Base-by-base conservation (phyloP, 2,888 invertebrate genomes). In the Acronicta aceris region DNA sequence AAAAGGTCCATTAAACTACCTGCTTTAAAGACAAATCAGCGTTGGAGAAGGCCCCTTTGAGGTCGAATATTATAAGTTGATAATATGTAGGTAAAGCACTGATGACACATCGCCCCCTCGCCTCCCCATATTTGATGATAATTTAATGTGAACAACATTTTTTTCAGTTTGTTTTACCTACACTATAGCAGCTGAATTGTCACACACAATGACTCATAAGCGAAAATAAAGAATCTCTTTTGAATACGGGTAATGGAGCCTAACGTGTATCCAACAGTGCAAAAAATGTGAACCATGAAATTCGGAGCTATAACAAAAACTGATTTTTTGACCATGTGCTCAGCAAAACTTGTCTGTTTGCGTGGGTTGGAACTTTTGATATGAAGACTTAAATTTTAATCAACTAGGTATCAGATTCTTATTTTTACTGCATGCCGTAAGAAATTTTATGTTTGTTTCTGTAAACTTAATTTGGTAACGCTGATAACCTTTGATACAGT, bases 1-100 rank as follows among this genome's bases (percentile, higher is more conserved):
- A 72, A 89, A 91, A 89, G 89, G 86, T 85, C 79, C 57, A 45
- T 78, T 79, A 78, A 84, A 84, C 92, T 93, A 93, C 93, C 93
- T 93, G 92, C 88, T 81, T 82, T 73, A 84, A 80, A 85, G 81
- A 81, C 78, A 75, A 75, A 71, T 81, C 80, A 76, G 65, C 40
- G 21, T 50, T 69, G 71, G 76, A 81, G 79, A 82, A 83, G 80
- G 75, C 75, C 79, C 74, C 82, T 79, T 60, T 67, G 76, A 81
- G 74, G 78, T 81, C 71, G 61, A 74, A 77, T 74, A 86, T 83
- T 70, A 46, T 16, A 59, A 56, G 42, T 60, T n/a, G 38, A 68
- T 63, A 27, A 21, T 59, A 40, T 53, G 48, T 45, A n/a, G n/a
- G 5, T 41, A 65, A 40, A 52, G 85, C n/a, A n/a, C 83, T 84